Percentiles rank a stretch among this genome's conserved stretches.
phyloP scores from a whole-genome alignment of 2,113 vertebrate species.

The Stigmatopora nigra region DNA sequence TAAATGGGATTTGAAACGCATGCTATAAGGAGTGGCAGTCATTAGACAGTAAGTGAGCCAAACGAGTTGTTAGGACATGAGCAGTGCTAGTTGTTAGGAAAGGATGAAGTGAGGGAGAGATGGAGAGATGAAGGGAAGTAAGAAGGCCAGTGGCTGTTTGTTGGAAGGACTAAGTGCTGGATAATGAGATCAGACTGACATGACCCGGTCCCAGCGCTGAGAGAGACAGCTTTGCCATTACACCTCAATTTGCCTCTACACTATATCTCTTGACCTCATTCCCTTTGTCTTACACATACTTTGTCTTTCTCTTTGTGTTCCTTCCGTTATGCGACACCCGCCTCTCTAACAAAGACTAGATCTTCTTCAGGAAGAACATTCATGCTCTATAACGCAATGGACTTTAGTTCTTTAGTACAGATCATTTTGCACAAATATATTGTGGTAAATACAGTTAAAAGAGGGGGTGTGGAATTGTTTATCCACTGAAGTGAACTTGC shows the following conservation, averaged over 20 bases:
- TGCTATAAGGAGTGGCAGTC: conserved; percentile 67
- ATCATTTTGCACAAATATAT: not conserved
- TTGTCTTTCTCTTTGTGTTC: conserved; percentile 29
- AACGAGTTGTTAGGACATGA: conserved; percentile 71
- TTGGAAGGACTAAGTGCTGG: conserved; percentile 67
- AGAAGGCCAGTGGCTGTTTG: conserved; percentile 68
- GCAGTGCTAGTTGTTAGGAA: conserved; percentile 63
- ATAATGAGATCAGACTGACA: conserved; percentile 69
- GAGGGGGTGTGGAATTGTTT: not conserved
- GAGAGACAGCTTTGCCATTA: conserved; percentile 63
- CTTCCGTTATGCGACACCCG: conserved; percentile 20
- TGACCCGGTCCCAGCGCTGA: conserved; percentile 63
- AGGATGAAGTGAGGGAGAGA: conserved; percentile 55
- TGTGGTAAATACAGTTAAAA: not conserved
- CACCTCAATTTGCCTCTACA: conserved; percentile 37
- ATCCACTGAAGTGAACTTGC: not conserved
- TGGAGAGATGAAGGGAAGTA: conserved; percentile 54
- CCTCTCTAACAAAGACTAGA: conserved; percentile 16
- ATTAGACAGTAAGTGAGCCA: conserved; percentile 72
- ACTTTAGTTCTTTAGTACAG: not conserved
- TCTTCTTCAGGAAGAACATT: conserved; percentile 3
- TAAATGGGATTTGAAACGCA: conserved; percentile 66
- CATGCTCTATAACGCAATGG: not conserved
- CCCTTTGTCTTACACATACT: conserved; percentile 41
- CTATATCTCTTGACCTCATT: conserved; percentile 40